These are phyloP conservation scores for Pterocles orientalis DNA, from an alignment of 2,113 vertebrate species.

Conservation along the genomic window DNA sequence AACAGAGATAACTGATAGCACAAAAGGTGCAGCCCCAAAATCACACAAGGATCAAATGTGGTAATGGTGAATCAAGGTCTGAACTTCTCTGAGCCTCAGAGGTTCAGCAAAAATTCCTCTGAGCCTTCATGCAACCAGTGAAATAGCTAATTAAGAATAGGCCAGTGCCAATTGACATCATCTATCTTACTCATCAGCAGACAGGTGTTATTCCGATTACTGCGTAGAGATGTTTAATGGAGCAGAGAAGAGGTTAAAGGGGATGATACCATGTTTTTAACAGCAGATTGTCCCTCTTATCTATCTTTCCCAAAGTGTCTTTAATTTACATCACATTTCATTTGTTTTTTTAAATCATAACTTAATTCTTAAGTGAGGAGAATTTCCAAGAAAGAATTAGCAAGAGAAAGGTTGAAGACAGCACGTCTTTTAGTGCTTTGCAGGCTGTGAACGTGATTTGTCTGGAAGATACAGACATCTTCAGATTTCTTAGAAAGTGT, in stretches of 20 bases:
- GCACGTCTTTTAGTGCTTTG: background rate
- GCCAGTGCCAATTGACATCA: background rate
- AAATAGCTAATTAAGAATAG: background rate
- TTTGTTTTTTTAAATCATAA: background rate
- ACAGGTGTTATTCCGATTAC: background rate
- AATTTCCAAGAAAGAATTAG: background rate
- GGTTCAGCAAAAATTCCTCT: background rate
- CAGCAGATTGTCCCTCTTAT: background rate
- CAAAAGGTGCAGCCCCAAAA: background rate
- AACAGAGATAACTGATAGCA: background rate
- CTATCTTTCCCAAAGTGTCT: background rate
- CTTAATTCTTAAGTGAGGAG: background rate
- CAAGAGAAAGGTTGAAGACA: background rate
- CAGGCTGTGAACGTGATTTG: background rate
- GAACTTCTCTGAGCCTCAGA: background rate
- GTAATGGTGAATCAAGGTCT: background rate
- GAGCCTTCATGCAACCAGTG: background rate
- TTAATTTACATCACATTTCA: background rate
- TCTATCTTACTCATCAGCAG: background rate
- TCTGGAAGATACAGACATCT: background rate
- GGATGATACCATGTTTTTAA: background rate
- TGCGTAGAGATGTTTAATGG: background rate
- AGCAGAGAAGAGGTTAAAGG: background rate
- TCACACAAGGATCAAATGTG: background rate
- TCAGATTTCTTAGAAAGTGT: background rate